A percentile compares a stretch with the other conserved stretches of the same genome.
These are phyloP conservation scores for Drosophila seclusa DNA, from an alignment of 2,888 invertebrate genomes.

Conservation along the genomic window DNA sequence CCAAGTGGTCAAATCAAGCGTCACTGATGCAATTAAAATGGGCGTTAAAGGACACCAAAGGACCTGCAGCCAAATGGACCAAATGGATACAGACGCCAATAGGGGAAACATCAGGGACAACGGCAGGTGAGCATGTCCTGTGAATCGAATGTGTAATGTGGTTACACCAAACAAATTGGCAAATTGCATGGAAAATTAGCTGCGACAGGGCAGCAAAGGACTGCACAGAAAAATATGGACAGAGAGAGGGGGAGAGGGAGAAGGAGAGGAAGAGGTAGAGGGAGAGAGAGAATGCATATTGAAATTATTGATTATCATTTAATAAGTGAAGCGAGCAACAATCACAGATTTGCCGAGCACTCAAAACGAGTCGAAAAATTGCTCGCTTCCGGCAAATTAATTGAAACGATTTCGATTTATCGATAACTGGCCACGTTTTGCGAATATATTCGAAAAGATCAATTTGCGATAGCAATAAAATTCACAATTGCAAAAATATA, in stretches of 20 bases:
- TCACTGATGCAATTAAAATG: constrained; percentile 75
- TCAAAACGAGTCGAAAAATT: not conserved
- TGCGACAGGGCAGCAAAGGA: constrained; percentile 12
- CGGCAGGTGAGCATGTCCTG: constrained; percentile 2
- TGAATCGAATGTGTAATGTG: not conserved
- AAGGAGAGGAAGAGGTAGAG: not conserved
- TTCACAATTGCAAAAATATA: not conserved
- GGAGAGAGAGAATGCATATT: not conserved
- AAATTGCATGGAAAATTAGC: constrained; percentile 78
- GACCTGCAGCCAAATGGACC: constrained; percentile 4
- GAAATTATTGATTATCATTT: not conserved
- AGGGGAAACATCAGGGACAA: not conserved
- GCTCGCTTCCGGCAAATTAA: not conserved
- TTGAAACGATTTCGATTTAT: no score
- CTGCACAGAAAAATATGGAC: not conserved
- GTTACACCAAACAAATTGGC: constrained; percentile 12
- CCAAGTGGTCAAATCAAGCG: constrained; percentile 73
- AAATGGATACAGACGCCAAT: constrained; percentile 9
- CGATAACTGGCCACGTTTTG: no score
- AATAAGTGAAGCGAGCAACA: not conserved
- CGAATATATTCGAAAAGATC: no score
- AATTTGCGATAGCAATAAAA: no score
- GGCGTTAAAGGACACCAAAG: constrained; percentile 14
- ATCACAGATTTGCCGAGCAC: not conserved
- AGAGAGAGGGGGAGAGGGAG: not conserved